Percentiles rank a stretch among this genome's conserved stretches.
Conservation (phyloP, 2,113 vertebrate species). For the Alaudala cheleensis region DNA sequence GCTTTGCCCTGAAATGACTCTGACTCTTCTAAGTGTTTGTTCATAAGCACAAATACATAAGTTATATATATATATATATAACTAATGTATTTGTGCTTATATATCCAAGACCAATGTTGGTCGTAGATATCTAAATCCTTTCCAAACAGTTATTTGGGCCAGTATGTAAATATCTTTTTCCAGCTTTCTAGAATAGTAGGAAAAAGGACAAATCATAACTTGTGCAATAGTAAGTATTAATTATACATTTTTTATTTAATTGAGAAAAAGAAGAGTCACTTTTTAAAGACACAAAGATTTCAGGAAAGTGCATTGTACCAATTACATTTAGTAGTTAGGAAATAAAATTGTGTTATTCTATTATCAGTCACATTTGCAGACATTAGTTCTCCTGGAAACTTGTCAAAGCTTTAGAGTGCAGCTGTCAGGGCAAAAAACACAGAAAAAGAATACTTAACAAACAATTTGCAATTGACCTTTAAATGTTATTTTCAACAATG, state of each 20-base stretch:
- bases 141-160: not conserved
- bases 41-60: not conserved
- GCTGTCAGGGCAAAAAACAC: not conserved
- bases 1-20: not conserved
- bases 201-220: not conserved
- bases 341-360: conserved; percentile 5
- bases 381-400: conserved; percentile 17
- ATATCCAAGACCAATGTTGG: no score
- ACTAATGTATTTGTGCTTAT: no score
- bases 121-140: not conserved
- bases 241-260: not conserved
- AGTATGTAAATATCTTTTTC: not conserved
- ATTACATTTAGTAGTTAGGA: not conserved
- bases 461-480: not conserved
- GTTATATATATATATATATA: no score
- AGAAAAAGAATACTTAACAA: not conserved
- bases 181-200: not conserved
- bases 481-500: not conserved
- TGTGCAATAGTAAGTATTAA: not conserved
- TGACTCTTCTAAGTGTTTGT: not conserved
- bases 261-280: not conserved
- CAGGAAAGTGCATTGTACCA: not conserved
- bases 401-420: not conserved
- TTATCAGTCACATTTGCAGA: conserved; percentile 4
- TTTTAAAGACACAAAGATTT: not conserved